These are phyloP conservation scores for Sinocyclocheilus maitianheensis DNA, from an alignment of 2,113 vertebrate genomes.

Conservation along the genomic window DNA sequence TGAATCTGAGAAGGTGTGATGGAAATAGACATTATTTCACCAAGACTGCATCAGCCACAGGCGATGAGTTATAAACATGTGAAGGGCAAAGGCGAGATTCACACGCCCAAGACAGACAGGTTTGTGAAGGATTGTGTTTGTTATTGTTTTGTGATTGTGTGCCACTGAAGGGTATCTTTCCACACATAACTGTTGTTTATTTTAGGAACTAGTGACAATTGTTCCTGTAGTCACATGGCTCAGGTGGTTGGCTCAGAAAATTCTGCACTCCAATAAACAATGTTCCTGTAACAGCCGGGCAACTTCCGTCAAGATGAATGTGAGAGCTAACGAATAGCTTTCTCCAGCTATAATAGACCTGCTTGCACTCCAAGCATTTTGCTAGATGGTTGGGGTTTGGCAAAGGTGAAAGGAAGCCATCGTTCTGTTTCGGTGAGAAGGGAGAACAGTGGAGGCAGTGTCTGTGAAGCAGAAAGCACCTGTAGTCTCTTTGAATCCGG, in stretches of 20 bases:
- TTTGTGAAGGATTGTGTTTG: too few relatives aligned
- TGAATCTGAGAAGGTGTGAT: constrained; percentile 23
- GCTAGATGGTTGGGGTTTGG: constrained; percentile 7
- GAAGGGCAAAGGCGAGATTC: neutral
- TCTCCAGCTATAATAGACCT: neutral
- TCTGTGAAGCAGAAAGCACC: neutral
- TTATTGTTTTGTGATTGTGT: neutral
- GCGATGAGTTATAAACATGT: neutral
- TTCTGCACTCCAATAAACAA: neutral
- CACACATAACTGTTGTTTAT: neutral
- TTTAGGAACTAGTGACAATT: neutral
- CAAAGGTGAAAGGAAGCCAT: constrained; percentile 11
- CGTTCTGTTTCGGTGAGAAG: neutral
- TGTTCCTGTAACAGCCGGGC: neutral
- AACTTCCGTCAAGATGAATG: neutral
- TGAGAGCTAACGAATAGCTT: neutral
- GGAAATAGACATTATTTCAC: constrained; percentile 7
- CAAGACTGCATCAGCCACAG: neutral
- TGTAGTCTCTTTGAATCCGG: neutral
- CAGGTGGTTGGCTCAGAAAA: neutral
- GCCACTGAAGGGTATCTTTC: neutral
- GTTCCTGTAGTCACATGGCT: constrained; percentile 9
- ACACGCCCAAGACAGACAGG: neutral
- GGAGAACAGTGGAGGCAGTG: neutral
- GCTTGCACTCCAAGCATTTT: neutral